A percentile compares a stretch with the other conserved stretches of the same genome.
Conservation (phyloP, 2,888 invertebrate species). For the Stegana nigrithorax region DNA sequence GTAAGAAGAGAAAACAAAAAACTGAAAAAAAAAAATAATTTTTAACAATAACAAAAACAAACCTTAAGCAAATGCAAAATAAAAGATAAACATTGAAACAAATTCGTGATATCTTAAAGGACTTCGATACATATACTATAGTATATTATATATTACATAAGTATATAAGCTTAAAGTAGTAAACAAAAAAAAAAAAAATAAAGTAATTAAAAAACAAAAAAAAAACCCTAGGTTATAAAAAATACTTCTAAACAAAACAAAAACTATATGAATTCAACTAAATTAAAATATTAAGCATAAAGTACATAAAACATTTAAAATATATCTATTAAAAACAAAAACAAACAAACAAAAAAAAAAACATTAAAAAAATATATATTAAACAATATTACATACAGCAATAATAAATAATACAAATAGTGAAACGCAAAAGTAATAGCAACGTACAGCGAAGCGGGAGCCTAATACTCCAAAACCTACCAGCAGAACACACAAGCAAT, state of each 20-base stretch:
- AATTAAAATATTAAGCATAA: slow-evolving; percentile 44
- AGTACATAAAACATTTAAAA: slow-evolving; percentile 42
- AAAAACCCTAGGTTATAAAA: slow-evolving; percentile 60
- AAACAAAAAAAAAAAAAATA: slow-evolving; percentile 42
- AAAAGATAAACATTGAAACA: slow-evolving; percentile 69
- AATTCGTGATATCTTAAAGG: slow-evolving; percentile 69
- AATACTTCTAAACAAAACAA: slow-evolving; percentile 63
- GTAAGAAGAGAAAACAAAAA: slow-evolving; percentile 45
- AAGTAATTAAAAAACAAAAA: slow-evolving; percentile 41
- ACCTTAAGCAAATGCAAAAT: slow-evolving; percentile 59
- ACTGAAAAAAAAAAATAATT: slow-evolving; percentile 55
- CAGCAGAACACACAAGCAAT: not conserved
- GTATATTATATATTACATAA: slow-evolving; percentile 64
- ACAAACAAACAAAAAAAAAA: slow-evolving; percentile 28
- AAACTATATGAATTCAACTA: slow-evolving; percentile 22
- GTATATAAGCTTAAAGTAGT: slow-evolving; percentile 54
- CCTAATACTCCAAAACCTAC: not conserved
- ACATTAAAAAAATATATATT: too few relatives aligned
- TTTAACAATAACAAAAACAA: slow-evolving; percentile 54
- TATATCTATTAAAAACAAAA: slow-evolving; percentile 44
- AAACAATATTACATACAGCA: slow-evolving; percentile 58
- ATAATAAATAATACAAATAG: slow-evolving; percentile 49
- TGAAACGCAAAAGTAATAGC: slow-evolving; percentile 59
- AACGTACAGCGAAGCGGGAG: slow-evolving; percentile 51
- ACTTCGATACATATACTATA: slow-evolving; percentile 69